These are phyloP conservation scores for Allobates femoralis DNA, from an alignment of 2,797 vertebrate genomes.

Conservation along the genomic window DNA sequence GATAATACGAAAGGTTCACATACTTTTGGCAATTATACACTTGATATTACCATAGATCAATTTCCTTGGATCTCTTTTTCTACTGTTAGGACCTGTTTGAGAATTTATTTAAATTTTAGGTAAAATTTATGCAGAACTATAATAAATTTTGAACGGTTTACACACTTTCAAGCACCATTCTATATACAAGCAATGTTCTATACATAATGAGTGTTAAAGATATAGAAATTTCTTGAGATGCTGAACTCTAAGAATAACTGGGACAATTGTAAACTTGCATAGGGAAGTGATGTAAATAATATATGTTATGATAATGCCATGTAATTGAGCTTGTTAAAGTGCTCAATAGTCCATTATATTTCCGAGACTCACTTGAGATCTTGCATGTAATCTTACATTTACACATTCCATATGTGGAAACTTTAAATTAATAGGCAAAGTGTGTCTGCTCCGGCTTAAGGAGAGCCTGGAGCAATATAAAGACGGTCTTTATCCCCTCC, in stretches of 20 bases:
- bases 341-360: slow-evolving; percentile 59
- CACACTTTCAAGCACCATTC: no score
- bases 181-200: no score
- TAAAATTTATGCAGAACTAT: no score
- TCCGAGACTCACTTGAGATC: slow-evolving; percentile 57
- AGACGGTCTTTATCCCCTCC: slow-evolving; percentile 75
- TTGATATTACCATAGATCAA: no score
- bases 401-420: slow-evolving; percentile 66
- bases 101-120: no score
- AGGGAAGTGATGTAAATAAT: slow-evolving; percentile 27
- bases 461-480: slow-evolving; percentile 70
- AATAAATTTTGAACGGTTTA: no score
- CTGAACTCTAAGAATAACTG: slow-evolving; percentile 16
- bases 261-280: neutral
- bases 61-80: no score
- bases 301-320: neutral
- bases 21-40: no score
- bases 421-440: slow-evolving; percentile 72
- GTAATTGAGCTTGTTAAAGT: slow-evolving; percentile 56
- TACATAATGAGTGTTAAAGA: neutral
- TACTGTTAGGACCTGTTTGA: no score
- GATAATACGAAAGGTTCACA: no score
- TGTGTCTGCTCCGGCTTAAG: slow-evolving; percentile 74
- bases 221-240: neutral
- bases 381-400: slow-evolving; percentile 52